Evolutionary conservation across 2,888 invertebrate species (phyloP), one percentile per base, ranked within the genome.

Genomic region (Ashinkailepas kermadecensis): DNA sequence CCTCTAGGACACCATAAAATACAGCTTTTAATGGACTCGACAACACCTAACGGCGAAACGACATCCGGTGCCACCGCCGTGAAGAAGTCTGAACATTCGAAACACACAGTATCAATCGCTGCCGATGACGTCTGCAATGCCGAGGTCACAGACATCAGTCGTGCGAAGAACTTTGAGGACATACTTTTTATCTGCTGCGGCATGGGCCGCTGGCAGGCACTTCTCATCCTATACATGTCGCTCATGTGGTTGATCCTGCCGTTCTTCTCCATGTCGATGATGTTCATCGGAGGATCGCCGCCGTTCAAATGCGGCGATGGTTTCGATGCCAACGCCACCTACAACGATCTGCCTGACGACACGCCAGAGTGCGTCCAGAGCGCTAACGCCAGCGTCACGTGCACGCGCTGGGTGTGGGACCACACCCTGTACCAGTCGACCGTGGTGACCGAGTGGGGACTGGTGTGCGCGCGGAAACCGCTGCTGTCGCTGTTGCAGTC

Each of bases 401-500:
- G 67, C 67, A 1, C 23, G 12, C 23, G 67, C 67, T 67, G 67
- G 67, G 67, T 67, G 67, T 67, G 23, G 11, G 67, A 67, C 67
- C 21, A 11, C 23, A 23, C 25, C 67, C 12, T 67, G 0, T 67
- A 81, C 62, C 39, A 39, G 39, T 79, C 81, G 23, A 83, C 83
- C 4, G 81, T 80, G 8, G 83, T 83, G 15, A 78, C 81, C 18
- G 83, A 84, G 84, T 84, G 84, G 84, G 74, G 81, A 39, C 80
- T 84, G 81, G 84, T 84, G 56, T 84, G 84, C 62, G 67, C 70
- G 0, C 81, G 81, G 21, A 81, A 80, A 54, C 83, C 82, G 78
- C 81, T 83, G 15, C 59, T 82, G 81, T 84, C 84, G 4, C 59
- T 81, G 15, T 81, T 84, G 18, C 84, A 84, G 80, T 81, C 83